Evolutionary conservation across 1,140 invertebrate species (phyloP), one percentile per base, ranked within the genome.

Genomic region (Anadara kagoshimensis): DNA sequence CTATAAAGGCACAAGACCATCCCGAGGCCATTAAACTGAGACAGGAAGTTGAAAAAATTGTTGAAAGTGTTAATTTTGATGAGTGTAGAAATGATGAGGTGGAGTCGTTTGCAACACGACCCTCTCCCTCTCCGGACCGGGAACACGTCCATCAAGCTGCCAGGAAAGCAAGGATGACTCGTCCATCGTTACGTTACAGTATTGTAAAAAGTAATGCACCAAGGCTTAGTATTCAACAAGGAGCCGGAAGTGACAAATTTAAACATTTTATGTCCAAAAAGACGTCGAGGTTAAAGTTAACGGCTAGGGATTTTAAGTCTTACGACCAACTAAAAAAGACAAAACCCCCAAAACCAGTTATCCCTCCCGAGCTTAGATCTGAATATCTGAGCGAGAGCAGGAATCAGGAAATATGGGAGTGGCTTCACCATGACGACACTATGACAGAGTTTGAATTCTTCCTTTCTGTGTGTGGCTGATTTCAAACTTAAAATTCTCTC

Each of bases 391-490:
- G 66, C 24, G 22, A 67, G 16, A 77, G 76, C 11, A 72, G 79
- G 61, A 83, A 81, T 57, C 80, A 85, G 49, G 66, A 79, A 14
- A 85, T 87, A 10, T 87, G 85, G 85, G 79, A 86, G 16, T 87
- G 85, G 85, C 59, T 87, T n/a, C 82, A 84, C 49, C 61, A 84
- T 53, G 84, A 80, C 0, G 83, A 83, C 18, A 73, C 73, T 49
- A 76, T 83, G 62, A 78, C 77, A 7, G 83, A 86, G 20, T 87
- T 87, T 62, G 78, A 85, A 53, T 85, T 81, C 71, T 87, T 87
- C 59, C 75, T 87, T n/a, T 79, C 79, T 29, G 80, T 87, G 5
- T 87, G 85, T 70, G 83, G 82, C 51, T 85, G 59, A 76, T 26
- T 49, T 36, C 29, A 36, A 36, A 36, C 29, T 3, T 36, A 36